These are phyloP conservation scores for Noctua pronuba DNA, from an alignment of 2,888 invertebrate genomes.

Conservation along the genomic window DNA sequence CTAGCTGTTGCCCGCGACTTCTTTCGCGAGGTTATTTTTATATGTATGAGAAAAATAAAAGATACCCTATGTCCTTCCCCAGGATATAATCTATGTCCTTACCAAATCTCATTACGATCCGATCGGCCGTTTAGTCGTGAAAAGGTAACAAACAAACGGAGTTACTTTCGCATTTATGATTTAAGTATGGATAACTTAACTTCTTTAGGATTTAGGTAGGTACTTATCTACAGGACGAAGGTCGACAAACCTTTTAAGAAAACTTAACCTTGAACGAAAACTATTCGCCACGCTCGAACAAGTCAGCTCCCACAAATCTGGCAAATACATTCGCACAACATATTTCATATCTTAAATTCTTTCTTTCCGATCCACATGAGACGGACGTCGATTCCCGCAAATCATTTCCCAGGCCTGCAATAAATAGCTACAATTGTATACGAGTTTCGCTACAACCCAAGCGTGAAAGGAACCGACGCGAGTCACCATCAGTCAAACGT, in stretches of 20 bases:
- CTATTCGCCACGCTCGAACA: conserved; percentile 17
- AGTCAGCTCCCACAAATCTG: conserved; percentile 27
- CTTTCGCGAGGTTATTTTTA: too few species aligned
- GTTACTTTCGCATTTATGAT: too few species aligned
- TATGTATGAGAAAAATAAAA: too few species aligned
- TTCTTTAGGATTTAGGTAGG: not conserved
- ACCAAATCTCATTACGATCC: too few species aligned
- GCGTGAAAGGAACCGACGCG: conserved; percentile 72
- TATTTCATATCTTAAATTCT: conserved; percentile 54
- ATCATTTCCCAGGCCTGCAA: conserved; percentile 63
- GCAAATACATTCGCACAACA: conserved; percentile 42
- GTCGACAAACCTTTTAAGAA: not conserved
- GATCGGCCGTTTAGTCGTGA: too few species aligned
- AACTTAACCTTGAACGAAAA: conserved; percentile 29
- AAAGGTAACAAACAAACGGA: too few species aligned
- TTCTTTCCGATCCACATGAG: conserved; percentile 50
- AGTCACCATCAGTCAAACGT: conserved; percentile 84
- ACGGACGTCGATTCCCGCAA: conserved; percentile 62
- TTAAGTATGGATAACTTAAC: too few species aligned
- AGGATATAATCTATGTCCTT: too few species aligned
- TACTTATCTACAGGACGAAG: not conserved
- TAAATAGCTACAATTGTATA: conserved; percentile 68
- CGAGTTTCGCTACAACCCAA: conserved; percentile 68
- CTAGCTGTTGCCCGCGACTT: too few species aligned
- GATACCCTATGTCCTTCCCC: too few species aligned